Base-by-base conservation (phyloP, 2,113 vertebrate genomes). In the Eurystomus gularis region DNA sequence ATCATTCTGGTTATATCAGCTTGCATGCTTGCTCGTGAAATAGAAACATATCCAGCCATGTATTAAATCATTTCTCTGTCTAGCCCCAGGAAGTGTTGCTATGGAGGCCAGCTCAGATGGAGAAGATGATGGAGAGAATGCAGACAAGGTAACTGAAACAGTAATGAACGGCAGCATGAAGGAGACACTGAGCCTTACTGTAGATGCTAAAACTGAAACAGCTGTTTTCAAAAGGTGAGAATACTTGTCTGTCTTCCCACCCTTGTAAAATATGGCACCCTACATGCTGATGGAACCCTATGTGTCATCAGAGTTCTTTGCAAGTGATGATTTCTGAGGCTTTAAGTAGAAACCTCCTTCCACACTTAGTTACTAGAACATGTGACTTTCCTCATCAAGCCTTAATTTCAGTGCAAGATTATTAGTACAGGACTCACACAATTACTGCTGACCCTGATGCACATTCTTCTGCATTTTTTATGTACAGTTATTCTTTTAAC, bases 141-240 rank as follows among this genome's bases (percentile, higher is more conserved):
- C 97, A n/a, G 99, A 99, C 98, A 99, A 99, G 96, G 98, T 99
- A 96, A 99, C 99, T 2, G 99, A 99, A 97, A 99, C 99, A 1
- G 99, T 99, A 96, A 99, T 99, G 98, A 99, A 99, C 12, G 99
- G 99, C 98, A 99, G 99, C 95, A 98, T 99, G 99, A 99, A 99
- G 98, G 99, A 99, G 97, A 99, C 99, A 0, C 98, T 99, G 97
- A 99, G 99, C 98, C 99, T 99, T 98, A 99, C 99, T 91, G 99
- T 99, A 69, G 99, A 99, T 33, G 99, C 99, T 97, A 99, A 99
- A 98, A 99, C 99, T 17, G 99, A 99, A 97, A 99, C 99, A 0
- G 99, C 99, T 4, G 99, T 99, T 96, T 99, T 99, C 98, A 99
- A 99, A 98, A 99, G 99, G 99, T 99, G 97, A 98, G 94, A 39